Evolutionary conservation across 2,888 invertebrate genomes (phyloP).

Genomic region (Baccha elongata): DNA sequence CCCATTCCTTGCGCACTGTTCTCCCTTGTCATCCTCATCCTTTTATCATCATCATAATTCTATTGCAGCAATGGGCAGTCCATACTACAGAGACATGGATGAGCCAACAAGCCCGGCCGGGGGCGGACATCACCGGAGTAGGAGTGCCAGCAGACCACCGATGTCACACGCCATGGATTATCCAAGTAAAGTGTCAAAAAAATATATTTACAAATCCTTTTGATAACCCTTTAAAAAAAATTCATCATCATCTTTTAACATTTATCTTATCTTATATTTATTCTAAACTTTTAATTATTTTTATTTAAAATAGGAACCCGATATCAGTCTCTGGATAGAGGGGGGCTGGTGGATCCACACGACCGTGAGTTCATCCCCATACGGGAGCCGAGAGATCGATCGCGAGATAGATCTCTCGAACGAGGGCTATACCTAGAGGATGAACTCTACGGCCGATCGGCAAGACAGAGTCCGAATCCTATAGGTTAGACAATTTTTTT

Average conservation of each 20-base stretch:
- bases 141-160: constrained; percentile 90
- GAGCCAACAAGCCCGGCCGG: constrained; percentile 93
- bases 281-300: constrained; percentile 2
- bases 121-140: constrained; percentile 91
- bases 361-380: constrained; percentile 95
- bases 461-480: constrained; percentile 88
- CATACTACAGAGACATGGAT: constrained; percentile 90
- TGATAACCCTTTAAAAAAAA: neutral
- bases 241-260: constrained; percentile 17
- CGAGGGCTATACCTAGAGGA: constrained; percentile 88
- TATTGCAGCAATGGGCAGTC: constrained; percentile 84
- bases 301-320: constrained; percentile 79
- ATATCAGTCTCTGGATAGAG: constrained; percentile 89
- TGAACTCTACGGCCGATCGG: constrained; percentile 87
- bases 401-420: constrained; percentile 87
- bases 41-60: constrained; percentile 83
- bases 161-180: constrained; percentile 84
- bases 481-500: constrained; percentile 78
- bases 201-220: neutral
- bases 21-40: constrained; percentile 79
- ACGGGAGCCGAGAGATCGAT: constrained; percentile 88
- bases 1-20: constrained; percentile 78
- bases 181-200: constrained; percentile 82
- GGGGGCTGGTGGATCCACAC: constrained; percentile 88
- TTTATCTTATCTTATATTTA: constrained; percentile 8